Evolutionary conservation across 1,140 invertebrate genomes (phyloP).

Genomic region (Semibalanus balanoides): DNA sequence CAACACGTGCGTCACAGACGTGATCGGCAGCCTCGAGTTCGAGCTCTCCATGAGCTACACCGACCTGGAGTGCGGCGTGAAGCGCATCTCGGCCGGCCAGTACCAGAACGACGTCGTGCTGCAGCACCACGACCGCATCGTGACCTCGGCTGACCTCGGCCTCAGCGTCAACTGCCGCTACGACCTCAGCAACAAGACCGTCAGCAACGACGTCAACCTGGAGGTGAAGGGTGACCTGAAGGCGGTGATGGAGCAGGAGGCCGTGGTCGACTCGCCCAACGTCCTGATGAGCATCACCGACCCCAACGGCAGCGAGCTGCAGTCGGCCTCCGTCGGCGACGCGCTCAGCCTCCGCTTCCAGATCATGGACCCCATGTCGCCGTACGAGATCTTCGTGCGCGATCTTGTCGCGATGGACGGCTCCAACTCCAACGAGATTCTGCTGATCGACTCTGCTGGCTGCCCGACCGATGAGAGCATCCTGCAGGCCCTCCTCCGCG

Average conservation of each 20-base stretch:
- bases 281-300: conserved; percentile 40
- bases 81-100: conserved; percentile 29
- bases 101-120: conserved; percentile 31
- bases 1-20: conserved; percentile 36
- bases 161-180: conserved; percentile 39
- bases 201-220: conserved; percentile 33
- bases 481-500: conserved; percentile 31
- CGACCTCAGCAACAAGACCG: conserved; percentile 35
- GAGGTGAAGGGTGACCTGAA: conserved; percentile 27
- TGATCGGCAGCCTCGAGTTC: conserved; percentile 30
- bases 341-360: conserved; percentile 37
- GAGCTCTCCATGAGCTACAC: conserved; percentile 31
- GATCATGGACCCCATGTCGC: conserved; percentile 34
- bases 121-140: conserved; percentile 40
- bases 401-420: conserved; percentile 41
- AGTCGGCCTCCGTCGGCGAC: conserved; percentile 34
- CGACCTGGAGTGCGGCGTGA: conserved; percentile 32
- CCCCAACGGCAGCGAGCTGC: conserved; percentile 32
- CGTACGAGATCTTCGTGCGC: conserved; percentile 41
- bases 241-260: conserved; percentile 28
- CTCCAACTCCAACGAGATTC: conserved; percentile 35
- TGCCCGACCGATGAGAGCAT: conserved; percentile 39
- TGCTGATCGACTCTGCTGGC: conserved; percentile 36
- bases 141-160: conserved; percentile 39
- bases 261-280: conserved; percentile 37